Evolutionary conservation across 92 coral and sea anemone genomes (phyloP), one percentile per base, ranked within the genome.

Genomic region (Metridium senile): DNA sequence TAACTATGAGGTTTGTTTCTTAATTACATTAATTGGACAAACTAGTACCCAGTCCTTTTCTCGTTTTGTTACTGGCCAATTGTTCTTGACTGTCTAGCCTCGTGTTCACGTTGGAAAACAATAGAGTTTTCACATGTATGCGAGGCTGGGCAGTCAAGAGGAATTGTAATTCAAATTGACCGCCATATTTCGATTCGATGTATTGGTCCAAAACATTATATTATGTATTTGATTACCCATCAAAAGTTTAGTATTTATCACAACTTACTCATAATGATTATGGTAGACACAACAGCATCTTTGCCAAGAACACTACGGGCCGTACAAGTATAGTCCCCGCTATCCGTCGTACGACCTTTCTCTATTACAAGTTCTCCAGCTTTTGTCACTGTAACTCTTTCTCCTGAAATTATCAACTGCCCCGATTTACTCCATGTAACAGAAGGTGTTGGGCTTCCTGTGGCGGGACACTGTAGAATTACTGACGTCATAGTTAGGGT

Each of bases 351-450:
- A 2, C 34, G 34, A 35, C 70, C 71, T 11, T 79, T 79, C 70
- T 31, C 57, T 9, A 79, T 69, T 8, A 68, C 49, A 11, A 79
- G 43, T 16, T 27, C 39, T 23, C 84, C 84, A 30, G 19, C 58
- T 17, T 46, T 31, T 9, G 77, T 56, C 58, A 79, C 67, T 31
- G 62, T 22, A 22, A 79, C 43, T 34, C 77, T 31, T 19, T 79
- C 77, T 20, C 76, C 84, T 16, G 71, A 78, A 0, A 70, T 59
- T 19, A 85, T 39, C 53, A 66, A 26, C 19, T 80, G 31, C 9
- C 75, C 71, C 26, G 58, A 66, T 62, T 81, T 74, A 43, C 72
- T 80, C 89, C 89, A 85, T n/a, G 71, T 43, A n/a, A 85, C 62
- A 17, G 28, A 2, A 19, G 89, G 89, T 19, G 45, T n/a, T 17